Evolutionary conservation across 53 echinoderm and acorn worm species (phyloP).

Genomic region (Crossaster papposus): DNA sequence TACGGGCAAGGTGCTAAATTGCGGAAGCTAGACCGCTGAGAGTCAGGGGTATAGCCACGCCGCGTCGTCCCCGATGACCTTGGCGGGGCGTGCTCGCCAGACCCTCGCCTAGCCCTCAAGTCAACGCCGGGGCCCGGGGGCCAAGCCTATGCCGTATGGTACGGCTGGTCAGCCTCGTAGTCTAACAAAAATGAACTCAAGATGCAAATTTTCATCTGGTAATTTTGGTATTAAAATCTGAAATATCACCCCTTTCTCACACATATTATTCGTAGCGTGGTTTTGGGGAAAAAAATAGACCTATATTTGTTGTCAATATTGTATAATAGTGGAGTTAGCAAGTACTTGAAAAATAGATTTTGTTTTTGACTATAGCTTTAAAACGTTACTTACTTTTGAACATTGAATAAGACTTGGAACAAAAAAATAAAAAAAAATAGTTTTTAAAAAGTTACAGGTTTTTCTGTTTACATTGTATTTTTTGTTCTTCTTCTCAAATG

Average conservation of each 20-base stretch:
- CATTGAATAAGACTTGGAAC: too few relatives aligned
- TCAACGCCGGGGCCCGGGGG: slow-evolving; percentile 11
- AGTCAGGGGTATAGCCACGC: not conserved
- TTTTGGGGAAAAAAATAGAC: too few relatives aligned
- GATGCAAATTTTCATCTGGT: not conserved
- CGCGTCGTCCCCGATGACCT: slow-evolving; percentile 7
- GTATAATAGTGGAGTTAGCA: too few relatives aligned
- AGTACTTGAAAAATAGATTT: too few relatives aligned
- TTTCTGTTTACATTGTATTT: too few relatives aligned
- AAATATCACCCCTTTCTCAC: not conserved
- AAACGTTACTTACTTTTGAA: too few relatives aligned
- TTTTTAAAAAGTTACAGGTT: too few relatives aligned
- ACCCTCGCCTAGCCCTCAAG: slow-evolving; percentile 25
- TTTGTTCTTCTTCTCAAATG: too few relatives aligned
- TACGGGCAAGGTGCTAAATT: slow-evolving; percentile 23
- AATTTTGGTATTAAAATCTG: not conserved
- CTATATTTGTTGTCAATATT: too few relatives aligned
- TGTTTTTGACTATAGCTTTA: too few relatives aligned
- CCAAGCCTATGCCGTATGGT: not conserved
- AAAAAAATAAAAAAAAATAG: too few relatives aligned
- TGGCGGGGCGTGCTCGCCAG: slow-evolving; percentile 29
- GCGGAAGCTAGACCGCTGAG: slow-evolving; percentile 56
- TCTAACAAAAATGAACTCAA: not conserved
- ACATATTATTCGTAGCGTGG: not conserved
- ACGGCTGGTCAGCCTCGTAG: not conserved